Evolutionary conservation across 2,888 invertebrate species (phyloP), one percentile per base, ranked within the genome.

Genomic region (Tuta absoluta): DNA sequence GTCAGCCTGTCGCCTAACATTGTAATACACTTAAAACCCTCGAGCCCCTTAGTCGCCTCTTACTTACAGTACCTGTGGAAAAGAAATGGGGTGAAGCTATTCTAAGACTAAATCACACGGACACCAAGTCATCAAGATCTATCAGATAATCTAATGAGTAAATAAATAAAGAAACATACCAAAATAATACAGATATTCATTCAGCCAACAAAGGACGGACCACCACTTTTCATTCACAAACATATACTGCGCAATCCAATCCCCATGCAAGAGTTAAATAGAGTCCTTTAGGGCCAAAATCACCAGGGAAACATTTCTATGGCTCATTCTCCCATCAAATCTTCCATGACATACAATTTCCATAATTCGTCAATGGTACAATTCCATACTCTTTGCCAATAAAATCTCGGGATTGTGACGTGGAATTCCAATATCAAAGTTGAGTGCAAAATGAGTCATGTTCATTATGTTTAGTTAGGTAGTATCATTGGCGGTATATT

Each of bases 301-400:
- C 33, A 61, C n/a, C 19, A 37, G 17, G 37, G 63, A 59, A 62
- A 53, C 41, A 49, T 63, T 65, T 63, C 38, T 53, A 45, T 63
- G 53, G 60, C 28, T 57, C 65, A 62, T 11, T 63, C 45, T 45
- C 53, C 24, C 41, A 11, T 64, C 17, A 51, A 45, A 64, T 64
- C 60, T 62, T 63, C 65, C 65, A 65, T 65, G 17, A 53, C 38
- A 38, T 62, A 45, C 48, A 45, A 19, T 62, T 58, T 56, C 61
- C 24, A 45, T 65, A 28, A 58, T 65, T 65, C 37, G 33, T 48
- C 49, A 19, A 38, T 33, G 19, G 62, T 65, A 58, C 7, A 19
- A 65, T 65, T 65, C 65, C 65, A 65, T 62, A 38, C 14, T 17
- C 2, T 38, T 8, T n/a, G 45, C 60, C 60, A 49, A 61, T 61